A percentile compares a stretch with the other conserved stretches of the same genome.
phyloP scores from a whole-genome alignment of 2,113 vertebrate genomes.

The Pteropus alecto region DNA sequence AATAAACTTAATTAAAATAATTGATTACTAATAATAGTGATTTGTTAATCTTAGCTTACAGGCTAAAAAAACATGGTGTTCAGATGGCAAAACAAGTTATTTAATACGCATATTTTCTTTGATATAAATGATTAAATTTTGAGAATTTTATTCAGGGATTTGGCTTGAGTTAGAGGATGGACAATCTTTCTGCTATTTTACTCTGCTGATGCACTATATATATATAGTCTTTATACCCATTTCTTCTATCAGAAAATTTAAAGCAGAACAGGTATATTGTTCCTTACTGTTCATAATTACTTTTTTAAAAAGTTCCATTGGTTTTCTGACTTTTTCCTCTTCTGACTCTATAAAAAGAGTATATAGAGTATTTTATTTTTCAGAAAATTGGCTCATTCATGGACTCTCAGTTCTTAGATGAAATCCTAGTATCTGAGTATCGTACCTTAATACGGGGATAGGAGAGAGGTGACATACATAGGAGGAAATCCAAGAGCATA shows the following conservation, averaged over 20 bases:
- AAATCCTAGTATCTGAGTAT: not conserved
- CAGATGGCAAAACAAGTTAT: not conserved
- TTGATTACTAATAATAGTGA: not conserved
- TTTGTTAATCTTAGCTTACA: not conserved
- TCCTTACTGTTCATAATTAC: not conserved
- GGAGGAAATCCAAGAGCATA: not conserved
- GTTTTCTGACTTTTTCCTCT: constrained; percentile 6
- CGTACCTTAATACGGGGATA: not conserved
- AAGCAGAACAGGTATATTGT: not conserved
- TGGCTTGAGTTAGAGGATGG: not conserved
- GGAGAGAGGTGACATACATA: not conserved
- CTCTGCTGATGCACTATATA: not conserved
- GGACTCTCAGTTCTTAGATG: not conserved
- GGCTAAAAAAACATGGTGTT: not conserved
- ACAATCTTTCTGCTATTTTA: constrained; percentile 21
- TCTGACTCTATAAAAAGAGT: not conserved
- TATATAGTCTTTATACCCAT: not conserved
- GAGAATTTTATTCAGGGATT: constrained; percentile 16
- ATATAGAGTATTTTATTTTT: not conserved
- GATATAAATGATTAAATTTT: constrained; percentile 34
- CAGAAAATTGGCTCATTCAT: not conserved
- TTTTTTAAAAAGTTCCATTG: not conserved
- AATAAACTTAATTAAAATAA: constrained; percentile 6
- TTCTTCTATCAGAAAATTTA: constrained; percentile 2
- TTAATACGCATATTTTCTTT: not conserved